These are phyloP conservation scores for Hybos culiciformis DNA, from an alignment of 2,888 invertebrate species.

Conservation along the genomic window DNA sequence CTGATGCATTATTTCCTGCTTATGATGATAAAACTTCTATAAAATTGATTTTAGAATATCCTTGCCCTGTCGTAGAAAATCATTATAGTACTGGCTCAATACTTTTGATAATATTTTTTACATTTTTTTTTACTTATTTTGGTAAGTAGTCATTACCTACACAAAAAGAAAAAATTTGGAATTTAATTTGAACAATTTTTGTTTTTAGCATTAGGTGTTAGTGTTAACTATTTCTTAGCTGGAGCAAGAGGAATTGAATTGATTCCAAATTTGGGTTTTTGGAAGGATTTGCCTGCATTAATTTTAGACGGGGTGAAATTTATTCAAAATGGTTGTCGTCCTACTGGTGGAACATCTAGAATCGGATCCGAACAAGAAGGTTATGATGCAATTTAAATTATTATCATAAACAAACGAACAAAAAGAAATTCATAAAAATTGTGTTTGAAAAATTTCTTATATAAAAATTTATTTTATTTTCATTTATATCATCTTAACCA, in stretches of 20 bases:
- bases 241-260: constrained; percentile 60
- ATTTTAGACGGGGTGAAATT: constrained; percentile 34
- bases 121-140: constrained; percentile 45
- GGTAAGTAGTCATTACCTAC: constrained; percentile 20
- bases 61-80: not conserved
- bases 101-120: constrained; percentile 48
- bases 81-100: constrained; percentile 39
- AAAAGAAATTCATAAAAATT: no score
- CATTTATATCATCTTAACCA: no score
- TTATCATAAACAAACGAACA: not conserved
- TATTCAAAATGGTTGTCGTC: constrained; percentile 15
- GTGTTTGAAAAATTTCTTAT: no score
- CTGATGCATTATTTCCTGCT: no score
- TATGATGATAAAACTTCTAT: no score
- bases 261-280: constrained; percentile 60
- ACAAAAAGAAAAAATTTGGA: not conserved
- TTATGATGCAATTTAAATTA: constrained; percentile 15
- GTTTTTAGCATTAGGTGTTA: constrained; percentile 39
- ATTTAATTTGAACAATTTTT: not conserved
- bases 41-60: no score
- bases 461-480: no score
- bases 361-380: constrained; percentile 12
- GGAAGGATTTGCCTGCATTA: constrained; percentile 54
- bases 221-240: constrained; percentile 49
- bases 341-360: constrained; percentile 7